phyloP scores from a whole-genome alignment of 2,113 vertebrate genomes.

The Rana temporaria region DNA sequence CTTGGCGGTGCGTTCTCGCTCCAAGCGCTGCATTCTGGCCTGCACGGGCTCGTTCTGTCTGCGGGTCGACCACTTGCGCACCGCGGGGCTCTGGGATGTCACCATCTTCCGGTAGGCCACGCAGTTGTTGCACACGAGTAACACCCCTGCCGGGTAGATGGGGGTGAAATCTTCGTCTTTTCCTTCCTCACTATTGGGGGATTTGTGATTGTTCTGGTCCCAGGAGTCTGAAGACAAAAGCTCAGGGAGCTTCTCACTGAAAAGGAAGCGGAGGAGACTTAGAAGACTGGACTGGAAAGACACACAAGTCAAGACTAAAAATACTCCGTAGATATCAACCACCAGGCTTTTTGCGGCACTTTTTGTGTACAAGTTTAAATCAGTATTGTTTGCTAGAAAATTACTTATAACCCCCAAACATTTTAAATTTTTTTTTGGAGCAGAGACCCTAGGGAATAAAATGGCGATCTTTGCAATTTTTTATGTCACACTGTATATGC shows the following conservation, averaged over 20 bases:
- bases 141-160: slow-evolving; percentile 90
- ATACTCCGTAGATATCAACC: too few species aligned
- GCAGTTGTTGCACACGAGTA: slow-evolving; percentile 95
- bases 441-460: too few species aligned
- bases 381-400: too few species aligned
- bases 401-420: too few species aligned
- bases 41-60: slow-evolving; percentile 91
- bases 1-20: slow-evolving; percentile 93
- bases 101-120: slow-evolving; percentile 89
- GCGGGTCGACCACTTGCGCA: slow-evolving; percentile 88
- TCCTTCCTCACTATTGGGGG: slow-evolving; percentile 67
- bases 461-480: too few species aligned
- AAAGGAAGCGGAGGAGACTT: slow-evolving; percentile 57
- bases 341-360: too few species aligned
- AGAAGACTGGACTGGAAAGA: background rate
- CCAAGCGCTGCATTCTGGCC: slow-evolving; percentile 86
- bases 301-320: background rate
- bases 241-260: slow-evolving; percentile 91
- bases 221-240: slow-evolving; percentile 82
- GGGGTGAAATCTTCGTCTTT: slow-evolving; percentile 76
- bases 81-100: slow-evolving; percentile 79
- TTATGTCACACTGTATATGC: too few species aligned
- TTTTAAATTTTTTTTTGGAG: too few species aligned
- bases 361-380: too few species aligned
- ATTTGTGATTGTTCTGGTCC: slow-evolving; percentile 72